Percentiles rank a stretch among this genome's conserved stretches.
These are phyloP conservation scores for Cheilosia vulpina DNA, from an alignment of 2,888 invertebrate species.

Conservation along the genomic window DNA sequence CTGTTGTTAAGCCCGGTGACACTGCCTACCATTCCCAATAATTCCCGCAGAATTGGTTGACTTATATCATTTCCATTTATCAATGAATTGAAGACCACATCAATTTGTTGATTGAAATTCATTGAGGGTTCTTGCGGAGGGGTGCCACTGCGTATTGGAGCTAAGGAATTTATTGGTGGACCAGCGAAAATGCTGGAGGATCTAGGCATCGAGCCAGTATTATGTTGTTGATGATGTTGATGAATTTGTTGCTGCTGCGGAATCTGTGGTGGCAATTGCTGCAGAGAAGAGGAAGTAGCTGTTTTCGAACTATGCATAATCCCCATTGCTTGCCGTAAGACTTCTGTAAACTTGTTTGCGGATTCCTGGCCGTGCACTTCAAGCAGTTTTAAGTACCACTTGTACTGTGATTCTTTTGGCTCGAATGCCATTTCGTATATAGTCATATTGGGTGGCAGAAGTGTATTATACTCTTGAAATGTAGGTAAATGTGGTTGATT, in stretches of 20 bases:
- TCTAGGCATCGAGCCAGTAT: slow-evolving; percentile 55
- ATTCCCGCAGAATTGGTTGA: slow-evolving; percentile 82
- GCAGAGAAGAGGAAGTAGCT: slow-evolving; percentile 49
- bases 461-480: slow-evolving; percentile 81
- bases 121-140: slow-evolving; percentile 78
- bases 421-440: slow-evolving; percentile 86
- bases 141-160: slow-evolving; percentile 27
- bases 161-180: slow-evolving; percentile 34
- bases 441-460: slow-evolving; percentile 85
- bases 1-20: slow-evolving; percentile 58
- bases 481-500: slow-evolving; percentile 76
- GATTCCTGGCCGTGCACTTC: slow-evolving; percentile 85
- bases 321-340: slow-evolving; percentile 82
- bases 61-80: slow-evolving; percentile 83
- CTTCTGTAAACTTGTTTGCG: slow-evolving; percentile 85
- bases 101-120: slow-evolving; percentile 83
- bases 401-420: slow-evolving; percentile 84
- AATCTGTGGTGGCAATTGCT: slow-evolving; percentile 75
- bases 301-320: slow-evolving; percentile 78
- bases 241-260: slow-evolving; percentile 76
- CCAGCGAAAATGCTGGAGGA: slow-evolving; percentile 52
- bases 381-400: slow-evolving; percentile 85
- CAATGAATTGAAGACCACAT: slow-evolving; percentile 83
- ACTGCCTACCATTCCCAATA: slow-evolving; percentile 81
- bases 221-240: slow-evolving; percentile 74